Evolutionary conservation across 1,140 invertebrate species (phyloP).

Genomic region (Hypsibius dujardini): DNA sequence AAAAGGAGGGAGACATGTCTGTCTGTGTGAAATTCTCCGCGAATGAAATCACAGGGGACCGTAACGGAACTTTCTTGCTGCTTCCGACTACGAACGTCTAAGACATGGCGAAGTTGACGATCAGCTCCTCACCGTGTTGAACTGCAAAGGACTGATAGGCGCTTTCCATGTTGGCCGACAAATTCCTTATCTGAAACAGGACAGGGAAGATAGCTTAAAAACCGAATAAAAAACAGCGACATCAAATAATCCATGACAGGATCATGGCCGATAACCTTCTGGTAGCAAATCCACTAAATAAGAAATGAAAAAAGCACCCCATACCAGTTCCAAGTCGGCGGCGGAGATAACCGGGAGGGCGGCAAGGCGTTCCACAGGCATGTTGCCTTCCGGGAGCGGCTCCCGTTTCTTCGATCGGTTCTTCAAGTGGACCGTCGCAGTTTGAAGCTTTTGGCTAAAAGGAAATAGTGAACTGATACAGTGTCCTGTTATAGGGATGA

Average conservation of each 20-base stretch:
- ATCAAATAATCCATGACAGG: too few relatives aligned
- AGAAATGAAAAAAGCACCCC: not conserved
- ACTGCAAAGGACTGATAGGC: constrained; percentile 21
- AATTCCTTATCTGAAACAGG: not conserved
- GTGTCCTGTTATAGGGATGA: too few relatives aligned
- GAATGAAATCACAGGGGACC: too few relatives aligned
- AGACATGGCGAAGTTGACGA: constrained; percentile 29
- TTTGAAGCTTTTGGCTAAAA: constrained; percentile 16
- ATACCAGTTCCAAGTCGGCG: not conserved
- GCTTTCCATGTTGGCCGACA: not conserved
- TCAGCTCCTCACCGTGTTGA: constrained; percentile 30
- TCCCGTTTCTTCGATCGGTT: constrained; percentile 5
- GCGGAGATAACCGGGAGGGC: not conserved
- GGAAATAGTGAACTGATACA: not conserved
- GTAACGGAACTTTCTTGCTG: constrained; percentile 16
- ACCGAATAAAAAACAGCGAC: too few relatives aligned
- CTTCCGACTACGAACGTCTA: constrained; percentile 20
- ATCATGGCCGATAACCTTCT: too few relatives aligned
- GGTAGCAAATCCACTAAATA: not conserved
- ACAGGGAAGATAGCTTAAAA: not conserved
- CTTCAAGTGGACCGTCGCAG: not conserved
- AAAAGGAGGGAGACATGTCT: constrained; percentile 21
- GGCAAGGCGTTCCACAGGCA: not conserved
- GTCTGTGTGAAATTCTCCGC: too few relatives aligned
- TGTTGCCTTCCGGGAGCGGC: not conserved